Base-by-base conservation (phyloP, 1,140 invertebrate species). In the Portunus trituberculatus region DNA sequence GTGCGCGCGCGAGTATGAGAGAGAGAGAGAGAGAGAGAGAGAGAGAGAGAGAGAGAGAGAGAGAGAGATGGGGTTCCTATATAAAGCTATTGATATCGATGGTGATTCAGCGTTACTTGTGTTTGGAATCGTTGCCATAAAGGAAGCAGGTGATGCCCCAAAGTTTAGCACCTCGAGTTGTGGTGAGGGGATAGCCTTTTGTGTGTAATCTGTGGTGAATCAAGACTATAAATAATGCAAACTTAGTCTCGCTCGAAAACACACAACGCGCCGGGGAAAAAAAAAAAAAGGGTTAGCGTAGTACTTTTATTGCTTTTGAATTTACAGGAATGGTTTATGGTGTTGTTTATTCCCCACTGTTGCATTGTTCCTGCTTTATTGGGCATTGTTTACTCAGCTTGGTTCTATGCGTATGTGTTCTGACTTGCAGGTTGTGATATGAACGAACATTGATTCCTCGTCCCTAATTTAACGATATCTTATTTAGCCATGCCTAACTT, bases 21-120 rank as follows among this genome's bases (percentile, higher is more conserved):
- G 86, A 32, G 84, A 86, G 84, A 86, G 32, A 86, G 84, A 86
- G 84, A 86, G 84, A 86, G 84, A 86, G 84, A 86, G 84, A 39
- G 84, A 86, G 84, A 39, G 32, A 31, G 84, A 39, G 84, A 86
- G 84, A 86, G 32, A 86, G 84, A 86, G 84, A 86, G 84, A 86
- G 84, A 39, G 84, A 39, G 84, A 39, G n/a, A 14, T 84, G 84
- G n/a, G n/a, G 10, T 29, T 14, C 28, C 10, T 29, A 86, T 31
- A 39, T 14, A 86, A 86, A 86, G n/a, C 52, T 59, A 16, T 59
- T 59, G 52, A 59, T 59, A 16, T 20, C 52, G 52, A 10, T 16
- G 12, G 10, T 59, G 52, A 59, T 59, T 59, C 20, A 20, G 12
- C 20, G 52, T 0, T 59, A 20, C 20, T 59, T 59, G 52, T 59